phyloP scores from a whole-genome alignment of 2,113 vertebrate genomes.

The Malaclemys terrapin region DNA sequence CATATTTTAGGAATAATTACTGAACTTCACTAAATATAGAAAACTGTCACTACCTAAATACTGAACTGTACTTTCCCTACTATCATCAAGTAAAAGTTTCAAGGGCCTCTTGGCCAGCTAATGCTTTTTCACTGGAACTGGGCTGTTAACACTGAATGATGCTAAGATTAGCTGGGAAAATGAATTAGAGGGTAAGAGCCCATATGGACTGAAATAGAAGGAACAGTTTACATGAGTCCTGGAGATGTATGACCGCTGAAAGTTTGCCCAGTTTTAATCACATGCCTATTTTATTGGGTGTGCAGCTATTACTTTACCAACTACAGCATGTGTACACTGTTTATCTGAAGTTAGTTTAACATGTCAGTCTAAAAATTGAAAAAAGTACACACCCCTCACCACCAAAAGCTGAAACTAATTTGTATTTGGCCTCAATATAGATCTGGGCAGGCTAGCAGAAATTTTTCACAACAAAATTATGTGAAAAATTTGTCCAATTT shows the following conservation, averaged over 20 bases:
- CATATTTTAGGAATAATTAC: neutral
- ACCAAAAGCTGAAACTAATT: neutral
- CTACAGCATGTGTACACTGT: neutral
- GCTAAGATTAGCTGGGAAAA: neutral
- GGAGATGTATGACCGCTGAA: neutral
- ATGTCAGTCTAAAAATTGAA: neutral
- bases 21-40: neutral
- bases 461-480: neutral
- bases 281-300: neutral
- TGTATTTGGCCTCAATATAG: neutral
- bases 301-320: neutral
- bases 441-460: neutral
- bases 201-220: neutral
- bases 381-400: neutral
- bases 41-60: neutral
- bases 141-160: neutral
- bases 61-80: neutral
- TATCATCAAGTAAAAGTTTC: neutral
- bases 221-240: neutral
- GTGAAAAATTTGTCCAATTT: neutral
- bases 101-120: neutral
- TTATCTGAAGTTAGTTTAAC: neutral
- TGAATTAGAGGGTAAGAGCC: neutral
- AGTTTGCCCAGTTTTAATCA: neutral
- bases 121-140: neutral